Base-by-base conservation (phyloP, 2,888 invertebrate species). In the Hyposoter didymator region DNA sequence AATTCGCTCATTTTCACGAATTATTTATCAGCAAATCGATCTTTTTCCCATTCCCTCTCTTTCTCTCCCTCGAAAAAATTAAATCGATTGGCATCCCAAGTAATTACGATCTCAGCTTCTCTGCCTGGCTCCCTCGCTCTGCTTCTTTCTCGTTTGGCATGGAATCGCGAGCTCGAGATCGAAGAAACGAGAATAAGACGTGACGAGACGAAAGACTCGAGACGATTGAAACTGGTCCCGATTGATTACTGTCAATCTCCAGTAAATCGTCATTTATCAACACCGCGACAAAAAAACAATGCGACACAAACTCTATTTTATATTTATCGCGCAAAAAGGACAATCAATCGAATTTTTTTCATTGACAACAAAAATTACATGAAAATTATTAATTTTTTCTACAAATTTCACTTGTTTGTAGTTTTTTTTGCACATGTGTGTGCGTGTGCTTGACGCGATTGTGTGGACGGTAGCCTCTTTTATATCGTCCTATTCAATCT, bases 401-500 rank as follows among this genome's bases (percentile, higher is more conserved):
- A 14, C 28, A 28, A 28, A 59, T 28, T 4, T 1, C 14, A 12
- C 22, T 28, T 10, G 28, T 28, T 12, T 59, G 1, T 28, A 14
- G 12, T 14, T 55, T 8, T 22, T 19, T 22, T 0, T 55, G 55
- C 17, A 0, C 12, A 0, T 28, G 12, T 28, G 19, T 12, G 19
- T 39, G 43, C 4, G 67, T 62, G 8, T 28, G 43, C 22, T 59
- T 62, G 83, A 39, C 39, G 8, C 5, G 8, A 39, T 10, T 28
- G 28, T 28, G 59, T 28, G 47, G 87, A 87, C 88, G 87, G 78
- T 81, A 82, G 87, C 87, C 85, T 83, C 78, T 87, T 84, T 86
- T 88, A 82, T 90, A 91, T 91, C 91, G 90, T 90, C 91, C 90
- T 90, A 89, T 88, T 90, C 90, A 91, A 92, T 92, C 92, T 93